These are phyloP conservation scores for Neodiprion virginianus DNA, from an alignment of 1,140 invertebrate species.

Conservation along the genomic window DNA sequence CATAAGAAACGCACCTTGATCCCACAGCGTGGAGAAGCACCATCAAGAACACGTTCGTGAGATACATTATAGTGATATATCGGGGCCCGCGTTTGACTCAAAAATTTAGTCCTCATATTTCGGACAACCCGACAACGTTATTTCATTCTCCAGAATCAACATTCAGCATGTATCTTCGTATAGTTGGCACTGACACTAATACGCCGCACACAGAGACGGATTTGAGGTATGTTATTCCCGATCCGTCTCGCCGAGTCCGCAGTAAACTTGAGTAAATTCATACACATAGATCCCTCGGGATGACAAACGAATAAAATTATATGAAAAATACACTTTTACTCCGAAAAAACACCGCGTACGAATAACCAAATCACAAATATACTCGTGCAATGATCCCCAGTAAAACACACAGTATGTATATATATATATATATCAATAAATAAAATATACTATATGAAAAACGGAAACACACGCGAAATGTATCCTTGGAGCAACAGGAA, in stretches of 20 bases:
- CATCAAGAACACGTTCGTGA: slow-evolving; percentile 45
- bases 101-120: slow-evolving; percentile 59
- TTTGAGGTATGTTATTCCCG: neutral
- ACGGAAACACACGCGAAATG: no score
- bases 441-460: no score
- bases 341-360: no score
- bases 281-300: neutral
- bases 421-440: no score
- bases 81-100: slow-evolving; percentile 41
- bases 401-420: no score
- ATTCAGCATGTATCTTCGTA: neutral
- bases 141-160: slow-evolving; percentile 1
- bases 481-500: no score
- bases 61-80: slow-evolving; percentile 51
- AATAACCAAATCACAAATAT: no score
- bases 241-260: slow-evolving; percentile 10
- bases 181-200: neutral
- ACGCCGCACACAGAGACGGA: neutral
- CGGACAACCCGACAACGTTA: slow-evolving; percentile 30
- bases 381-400: no score
- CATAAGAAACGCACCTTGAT: slow-evolving; percentile 47
- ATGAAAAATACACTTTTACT: neutral
- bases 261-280: neutral
- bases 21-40: slow-evolving; percentile 45
- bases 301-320: neutral